These are phyloP conservation scores for Drosophila santomea DNA, from an alignment of 1,140 invertebrate species.

Conservation along the genomic window DNA sequence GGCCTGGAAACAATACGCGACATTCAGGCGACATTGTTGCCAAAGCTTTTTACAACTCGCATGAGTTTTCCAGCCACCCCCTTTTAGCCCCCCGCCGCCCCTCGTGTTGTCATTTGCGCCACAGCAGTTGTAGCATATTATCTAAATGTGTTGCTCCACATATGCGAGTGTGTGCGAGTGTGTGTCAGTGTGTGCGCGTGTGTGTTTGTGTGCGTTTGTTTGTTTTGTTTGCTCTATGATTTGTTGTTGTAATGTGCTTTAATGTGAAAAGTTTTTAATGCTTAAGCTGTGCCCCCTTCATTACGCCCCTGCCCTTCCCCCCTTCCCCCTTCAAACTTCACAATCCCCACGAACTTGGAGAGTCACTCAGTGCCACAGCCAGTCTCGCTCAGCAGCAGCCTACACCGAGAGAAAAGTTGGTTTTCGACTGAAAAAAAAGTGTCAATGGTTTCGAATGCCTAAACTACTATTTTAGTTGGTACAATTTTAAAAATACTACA, in stretches of 20 bases:
- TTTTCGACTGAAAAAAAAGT: neutral
- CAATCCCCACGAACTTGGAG: constrained; percentile 7
- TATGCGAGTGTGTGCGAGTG: constrained; percentile 42
- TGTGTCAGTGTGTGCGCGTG: constrained; percentile 3
- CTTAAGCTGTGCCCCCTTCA: constrained; percentile 67
- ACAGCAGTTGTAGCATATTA: constrained; percentile 83
- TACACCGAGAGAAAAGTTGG: neutral
- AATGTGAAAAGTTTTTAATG: constrained; percentile 83
- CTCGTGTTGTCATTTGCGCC: constrained; percentile 67
- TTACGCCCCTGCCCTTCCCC: constrained; percentile 4
- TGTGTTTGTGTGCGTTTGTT: constrained; percentile 40
- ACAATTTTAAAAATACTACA: too few species aligned
- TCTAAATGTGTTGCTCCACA: constrained; percentile 82
- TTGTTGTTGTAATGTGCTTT: constrained; percentile 83
- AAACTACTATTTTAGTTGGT: too few species aligned
- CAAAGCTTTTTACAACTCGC: constrained; percentile 82
- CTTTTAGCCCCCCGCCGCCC: neutral
- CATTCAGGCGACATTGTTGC: constrained; percentile 82
- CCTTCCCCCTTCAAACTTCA: too few species aligned
- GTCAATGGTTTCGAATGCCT: neutral
- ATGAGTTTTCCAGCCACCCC: constrained; percentile 52
- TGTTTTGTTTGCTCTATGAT: constrained; percentile 74
- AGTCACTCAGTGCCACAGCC: constrained; percentile 32
- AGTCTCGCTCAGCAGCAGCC: constrained; percentile 13
- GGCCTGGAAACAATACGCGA: constrained; percentile 81